Base-by-base conservation (phyloP, 2,113 vertebrate genomes). In the Lepisosteus oculatus region DNA sequence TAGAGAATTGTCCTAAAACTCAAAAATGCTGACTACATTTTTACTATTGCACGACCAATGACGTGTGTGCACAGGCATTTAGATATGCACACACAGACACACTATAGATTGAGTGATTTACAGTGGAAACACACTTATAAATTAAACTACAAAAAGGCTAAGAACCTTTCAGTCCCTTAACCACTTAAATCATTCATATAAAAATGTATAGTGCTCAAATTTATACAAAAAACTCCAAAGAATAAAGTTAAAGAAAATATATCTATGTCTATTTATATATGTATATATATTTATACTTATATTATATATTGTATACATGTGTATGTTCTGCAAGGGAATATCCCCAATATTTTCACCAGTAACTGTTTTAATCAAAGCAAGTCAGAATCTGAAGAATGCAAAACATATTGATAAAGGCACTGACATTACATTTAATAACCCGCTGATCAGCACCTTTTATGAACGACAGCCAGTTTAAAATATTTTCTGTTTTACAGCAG, bases 161-260 rank as follows among this genome's bases (percentile, higher is more conserved):
- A 29, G 29, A 29, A 29, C 29, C 29, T 29, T 29, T 29, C 29
- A 29, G 29, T 29, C 79, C 72, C 67, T 65, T 71, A 76, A 67
- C 69, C 71, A 74, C 74, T 44, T 43, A 57, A 43, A 72, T 61
- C 59, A 72, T 71, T 80, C 67, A 42, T 76, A 67, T 66, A 80
- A 72, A 87, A 89, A 74, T 86, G 86, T 85, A 89, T 85, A 74
- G 75, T 81, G 76, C 68, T 82, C 44, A 79, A 67, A 72, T 66
- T 29, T 43, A 45, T 65, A 69, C 51, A 15, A 56, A 73, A 71
- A 78, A 70, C 2, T 71, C 6, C 68, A 74, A 73, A 78, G 73
- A 67, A 67, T 55, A 51, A 68, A 42, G 76, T 42, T 67, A 9
- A 70, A 57, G 72, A 67, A 55, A 54, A 51, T 75, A 74, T 71